Percentiles rank a stretch among this genome's conserved stretches.
Evolutionary conservation across 2,888 invertebrate genomes (phyloP).

Genomic region (Heliconius cydno): DNA sequence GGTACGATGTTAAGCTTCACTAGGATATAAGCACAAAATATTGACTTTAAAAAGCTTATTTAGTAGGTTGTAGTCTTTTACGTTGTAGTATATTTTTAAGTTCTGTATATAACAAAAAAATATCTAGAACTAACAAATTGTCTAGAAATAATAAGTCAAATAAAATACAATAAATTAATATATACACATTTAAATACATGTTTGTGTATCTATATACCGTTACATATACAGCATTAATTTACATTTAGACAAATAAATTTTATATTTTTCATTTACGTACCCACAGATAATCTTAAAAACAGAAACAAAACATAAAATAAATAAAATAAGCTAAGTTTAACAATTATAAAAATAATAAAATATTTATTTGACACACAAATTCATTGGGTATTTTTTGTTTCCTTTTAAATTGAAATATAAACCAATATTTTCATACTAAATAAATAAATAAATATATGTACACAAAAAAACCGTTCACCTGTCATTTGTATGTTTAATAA

Average conservation of each 20-base stretch:
- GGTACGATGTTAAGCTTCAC: constrained; percentile 49
- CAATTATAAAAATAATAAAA: not conserved
- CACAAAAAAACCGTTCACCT: not conserved
- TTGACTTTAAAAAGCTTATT: constrained; percentile 37
- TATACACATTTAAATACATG: not conserved
- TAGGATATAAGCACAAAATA: constrained; percentile 40
- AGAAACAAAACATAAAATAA: not conserved
- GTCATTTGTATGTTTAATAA: not conserved
- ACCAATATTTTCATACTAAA: not conserved
- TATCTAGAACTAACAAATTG: not conserved
- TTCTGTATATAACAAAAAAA: constrained; percentile 10
- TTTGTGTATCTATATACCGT: not conserved
- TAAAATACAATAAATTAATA: not conserved
- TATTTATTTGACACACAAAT: not conserved
- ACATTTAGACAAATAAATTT: not conserved
- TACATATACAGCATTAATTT: not conserved
- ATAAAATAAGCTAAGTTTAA: not conserved
- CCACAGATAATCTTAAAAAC: not conserved
- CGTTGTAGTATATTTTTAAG: constrained; percentile 13
- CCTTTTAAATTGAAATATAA: not conserved
- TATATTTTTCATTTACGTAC: no score
- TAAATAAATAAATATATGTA: not conserved
- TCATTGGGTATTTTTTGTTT: not conserved
- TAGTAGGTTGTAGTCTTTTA: constrained; percentile 40
- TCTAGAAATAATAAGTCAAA: not conserved